Evolutionary conservation across 2,888 invertebrate species (phyloP), one percentile per base, ranked within the genome.

Genomic region (Vesta saturnalis): DNA sequence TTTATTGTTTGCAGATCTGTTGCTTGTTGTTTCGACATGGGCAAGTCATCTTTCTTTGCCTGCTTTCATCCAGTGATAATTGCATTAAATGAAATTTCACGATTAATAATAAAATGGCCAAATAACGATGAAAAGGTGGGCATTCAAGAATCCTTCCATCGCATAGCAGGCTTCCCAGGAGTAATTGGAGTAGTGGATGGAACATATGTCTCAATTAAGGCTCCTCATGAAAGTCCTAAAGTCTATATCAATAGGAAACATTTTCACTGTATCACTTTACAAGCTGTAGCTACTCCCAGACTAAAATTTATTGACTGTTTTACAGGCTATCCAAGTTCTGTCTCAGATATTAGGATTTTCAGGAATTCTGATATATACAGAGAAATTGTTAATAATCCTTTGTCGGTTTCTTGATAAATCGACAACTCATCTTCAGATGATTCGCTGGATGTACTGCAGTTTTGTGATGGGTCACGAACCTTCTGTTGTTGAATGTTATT

Each of bases 371-470:
- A 30, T 30, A 30, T 30, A 6, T 30, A 30, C 30, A 30, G 4
- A 30, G 30, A 4, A 6, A 10, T 30, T 30, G 5, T 4, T 6
- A 30, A 30, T 10, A 4, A 30, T 30, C 10, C 10, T 4, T 10
- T 4, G 5, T n/a, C n/a, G n/a, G n/a, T n/a, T n/a, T n/a, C n/a
- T n/a, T n/a, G n/a, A n/a, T n/a, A n/a, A n/a, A n/a, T 57, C 57
- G 16, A 35, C 8, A 14, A 30, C 57, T 56, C 35, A 35, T n/a
- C 8, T 22, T 15, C n/a, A 10, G 6, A 30, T 56, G 56, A 56
- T 15, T 56, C 56, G 22, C 56, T 56, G 10, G 56, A 56, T 6
- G 56, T 22, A 56, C 22, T 55, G n/a, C n/a, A n/a, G n/a, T n/a
- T n/a, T n/a, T n/a, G n/a, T 6, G 46, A 46, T 4, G 10, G 15